A percentile compares a stretch with the other conserved stretches of the same genome.
phyloP scores from a whole-genome alignment of 1,140 invertebrate species.

The Ruditapes philippinarum region DNA sequence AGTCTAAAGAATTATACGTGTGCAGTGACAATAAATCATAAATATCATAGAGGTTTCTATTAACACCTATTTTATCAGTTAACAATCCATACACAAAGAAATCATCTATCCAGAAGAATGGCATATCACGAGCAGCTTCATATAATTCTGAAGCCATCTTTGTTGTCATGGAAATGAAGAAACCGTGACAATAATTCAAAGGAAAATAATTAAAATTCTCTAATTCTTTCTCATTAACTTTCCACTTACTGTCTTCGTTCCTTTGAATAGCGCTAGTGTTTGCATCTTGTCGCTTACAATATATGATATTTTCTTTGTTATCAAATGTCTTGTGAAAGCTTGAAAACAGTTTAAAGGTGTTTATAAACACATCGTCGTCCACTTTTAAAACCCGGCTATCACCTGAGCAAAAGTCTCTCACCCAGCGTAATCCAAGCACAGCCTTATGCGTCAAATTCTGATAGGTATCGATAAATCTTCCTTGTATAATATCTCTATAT shows the following conservation, averaged over 20 bases:
- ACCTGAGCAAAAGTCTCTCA: background rate
- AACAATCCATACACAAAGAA: slow-evolving; percentile 18
- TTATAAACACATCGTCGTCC: background rate
- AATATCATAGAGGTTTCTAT: background rate
- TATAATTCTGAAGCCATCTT: background rate
- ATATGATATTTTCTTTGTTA: background rate
- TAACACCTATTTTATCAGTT: slow-evolving; percentile 10
- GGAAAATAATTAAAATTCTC: background rate
- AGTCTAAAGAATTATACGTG: background rate
- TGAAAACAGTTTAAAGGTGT: background rate
- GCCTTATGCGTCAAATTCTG: background rate
- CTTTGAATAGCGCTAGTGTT: background rate
- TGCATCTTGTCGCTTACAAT: background rate
- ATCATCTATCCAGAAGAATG: slow-evolving; percentile 26
- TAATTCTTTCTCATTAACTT: background rate
- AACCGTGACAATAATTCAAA: background rate
- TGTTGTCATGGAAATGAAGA: background rate
- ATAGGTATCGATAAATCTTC: background rate
- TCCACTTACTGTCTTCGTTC: background rate
- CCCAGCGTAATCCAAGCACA: background rate
- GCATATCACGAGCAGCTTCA: background rate
- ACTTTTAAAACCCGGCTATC: background rate
- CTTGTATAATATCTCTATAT: background rate
- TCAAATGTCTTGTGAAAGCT: background rate
- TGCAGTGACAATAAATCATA: background rate